A percentile compares a stretch with the other conserved stretches of the same genome.
phyloP scores from a whole-genome alignment of 2,113 vertebrate species.

The Salminus brasiliensis region DNA sequence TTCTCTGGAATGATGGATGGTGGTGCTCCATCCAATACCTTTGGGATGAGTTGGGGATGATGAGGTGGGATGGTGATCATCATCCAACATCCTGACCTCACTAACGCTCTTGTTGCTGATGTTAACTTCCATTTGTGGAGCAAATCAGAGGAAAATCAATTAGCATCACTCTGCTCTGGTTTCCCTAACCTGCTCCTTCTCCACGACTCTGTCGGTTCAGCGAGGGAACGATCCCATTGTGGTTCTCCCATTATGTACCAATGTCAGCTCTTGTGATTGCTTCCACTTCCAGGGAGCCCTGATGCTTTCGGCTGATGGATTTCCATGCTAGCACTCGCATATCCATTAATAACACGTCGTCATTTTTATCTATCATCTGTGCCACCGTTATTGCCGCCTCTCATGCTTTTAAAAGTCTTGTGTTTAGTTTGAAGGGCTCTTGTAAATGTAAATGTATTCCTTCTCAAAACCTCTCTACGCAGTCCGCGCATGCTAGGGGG shows the following conservation, averaged over 20 bases:
- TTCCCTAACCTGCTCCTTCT: not conserved
- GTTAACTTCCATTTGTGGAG: too few relatives aligned
- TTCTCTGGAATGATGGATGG: too few relatives aligned
- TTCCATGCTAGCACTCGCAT: not conserved
- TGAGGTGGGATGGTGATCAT: too few relatives aligned
- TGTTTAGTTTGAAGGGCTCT: not conserved
- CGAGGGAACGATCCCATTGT: not conserved
- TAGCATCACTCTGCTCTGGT: not conserved
- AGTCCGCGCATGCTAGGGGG: not conserved
- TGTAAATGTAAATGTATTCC: constrained; percentile 9
- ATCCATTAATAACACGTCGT: not conserved
- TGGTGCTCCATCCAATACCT: too few relatives aligned
- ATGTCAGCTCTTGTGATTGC: not conserved
- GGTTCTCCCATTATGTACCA: not conserved
- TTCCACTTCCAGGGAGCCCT: not conserved
- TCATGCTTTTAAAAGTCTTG: constrained; percentile 3
- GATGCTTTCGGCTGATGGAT: not conserved
- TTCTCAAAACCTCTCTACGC: not conserved
- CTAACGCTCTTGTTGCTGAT: too few relatives aligned
- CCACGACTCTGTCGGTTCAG: not conserved
- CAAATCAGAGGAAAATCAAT: too few relatives aligned
- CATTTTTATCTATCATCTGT: not conserved
- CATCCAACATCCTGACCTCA: too few relatives aligned
- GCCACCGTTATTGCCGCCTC: not conserved
- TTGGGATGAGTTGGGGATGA: too few relatives aligned